These are phyloP conservation scores for Eriocheir sinensis DNA, from an alignment of 1,140 invertebrate species.

Conservation along the genomic window DNA sequence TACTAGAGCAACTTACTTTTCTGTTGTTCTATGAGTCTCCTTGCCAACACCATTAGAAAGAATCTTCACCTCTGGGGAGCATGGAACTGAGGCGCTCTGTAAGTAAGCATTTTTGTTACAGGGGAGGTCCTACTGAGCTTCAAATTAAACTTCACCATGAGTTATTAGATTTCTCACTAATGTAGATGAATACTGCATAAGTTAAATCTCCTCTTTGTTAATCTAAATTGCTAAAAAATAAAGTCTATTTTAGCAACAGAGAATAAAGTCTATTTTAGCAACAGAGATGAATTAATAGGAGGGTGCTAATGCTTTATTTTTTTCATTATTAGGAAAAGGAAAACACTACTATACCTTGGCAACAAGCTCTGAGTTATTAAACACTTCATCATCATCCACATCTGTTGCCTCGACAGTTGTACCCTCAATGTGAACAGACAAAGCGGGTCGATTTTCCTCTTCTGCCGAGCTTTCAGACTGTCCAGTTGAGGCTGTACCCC, in stretches of 20 bases:
- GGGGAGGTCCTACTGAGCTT: slow-evolving; percentile 58
- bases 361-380: slow-evolving; percentile 63
- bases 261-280: too few relatives aligned
- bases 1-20: slow-evolving; percentile 50
- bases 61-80: slow-evolving; percentile 53
- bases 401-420: slow-evolving; percentile 82
- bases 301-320: too few relatives aligned
- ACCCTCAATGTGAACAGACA: slow-evolving; percentile 81
- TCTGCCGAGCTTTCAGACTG: slow-evolving; percentile 68
- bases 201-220: slow-evolving; percentile 20
- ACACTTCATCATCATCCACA: slow-evolving; percentile 80
- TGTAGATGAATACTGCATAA: slow-evolving; percentile 26
- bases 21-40: slow-evolving; percentile 54
- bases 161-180: slow-evolving; percentile 49
- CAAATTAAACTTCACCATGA: slow-evolving; percentile 54
- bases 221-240: neutral
- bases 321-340: too few relatives aligned
- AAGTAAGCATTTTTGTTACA: slow-evolving; percentile 47
- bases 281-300: too few relatives aligned
- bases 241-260: too few relatives aligned
- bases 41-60: slow-evolving; percentile 66
- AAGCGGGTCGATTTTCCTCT: slow-evolving; percentile 78
- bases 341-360: slow-evolving; percentile 43
- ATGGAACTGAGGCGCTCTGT: slow-evolving; percentile 28
- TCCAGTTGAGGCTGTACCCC: slow-evolving; percentile 64